A percentile compares a stretch with the other conserved stretches of the same genome.
Conservation (phyloP, 2,113 vertebrate species). For the Ptyas mucosa region DNA sequence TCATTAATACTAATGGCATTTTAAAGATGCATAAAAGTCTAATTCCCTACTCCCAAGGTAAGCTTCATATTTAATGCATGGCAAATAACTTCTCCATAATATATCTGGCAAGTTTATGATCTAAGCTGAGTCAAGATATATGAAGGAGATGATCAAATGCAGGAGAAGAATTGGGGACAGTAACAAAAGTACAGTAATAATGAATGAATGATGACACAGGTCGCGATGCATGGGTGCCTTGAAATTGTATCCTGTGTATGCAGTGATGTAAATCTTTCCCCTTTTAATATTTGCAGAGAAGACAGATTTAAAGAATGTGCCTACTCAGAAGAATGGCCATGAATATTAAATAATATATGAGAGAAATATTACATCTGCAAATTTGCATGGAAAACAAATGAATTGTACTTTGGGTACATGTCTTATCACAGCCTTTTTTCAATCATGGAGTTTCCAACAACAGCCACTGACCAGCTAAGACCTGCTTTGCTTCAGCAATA, state of each 20-base stretch:
- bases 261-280: slow-evolving; percentile 2
- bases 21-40: slow-evolving; percentile 15
- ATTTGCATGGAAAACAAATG: background rate
- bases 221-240: background rate
- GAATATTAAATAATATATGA: background rate
- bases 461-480: background rate
- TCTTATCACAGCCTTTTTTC: background rate
- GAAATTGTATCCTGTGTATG: background rate
- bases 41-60: background rate
- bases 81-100: background rate
- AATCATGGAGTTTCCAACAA: background rate
- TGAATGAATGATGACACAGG: slow-evolving; percentile 10
- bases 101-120: slow-evolving; percentile 21
- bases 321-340: background rate
- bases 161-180: background rate
- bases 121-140: slow-evolving; percentile 1
- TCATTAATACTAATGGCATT: background rate
- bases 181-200: background rate
- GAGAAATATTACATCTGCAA: background rate
- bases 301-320: background rate
- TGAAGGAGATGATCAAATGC: background rate
- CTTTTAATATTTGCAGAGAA: slow-evolving; percentile 20
- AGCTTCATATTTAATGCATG: slow-evolving; percentile 4
- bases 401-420: background rate
- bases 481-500: background rate